A percentile compares a stretch with the other conserved stretches of the same genome.
phyloP scores from a whole-genome alignment of 2,113 vertebrate species.

The Syngnathus floridae region DNA sequence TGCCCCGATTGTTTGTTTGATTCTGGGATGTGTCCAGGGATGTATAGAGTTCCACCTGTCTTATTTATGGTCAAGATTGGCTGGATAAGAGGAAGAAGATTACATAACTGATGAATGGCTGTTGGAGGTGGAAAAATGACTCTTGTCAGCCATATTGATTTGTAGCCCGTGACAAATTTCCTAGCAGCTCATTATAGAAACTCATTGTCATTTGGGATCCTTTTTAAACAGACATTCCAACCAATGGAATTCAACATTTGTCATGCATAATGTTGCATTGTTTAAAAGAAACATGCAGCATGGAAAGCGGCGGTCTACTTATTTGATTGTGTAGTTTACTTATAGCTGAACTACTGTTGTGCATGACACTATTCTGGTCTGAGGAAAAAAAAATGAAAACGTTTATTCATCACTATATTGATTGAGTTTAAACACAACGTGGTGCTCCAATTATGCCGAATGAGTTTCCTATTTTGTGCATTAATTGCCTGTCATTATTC shows the following conservation, averaged over 20 bases:
- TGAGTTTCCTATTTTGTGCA: constrained; percentile 33
- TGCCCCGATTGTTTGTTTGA: too few relatives aligned
- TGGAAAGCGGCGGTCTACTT: background rate
- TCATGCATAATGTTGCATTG: background rate
- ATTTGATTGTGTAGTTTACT: background rate
- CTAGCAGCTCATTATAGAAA: constrained; percentile 19
- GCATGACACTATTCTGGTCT: background rate
- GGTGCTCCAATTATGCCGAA: constrained; percentile 10
- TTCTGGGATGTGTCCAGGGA: background rate
- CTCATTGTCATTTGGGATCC: constrained; percentile 22
- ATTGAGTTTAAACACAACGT: constrained; percentile 16
- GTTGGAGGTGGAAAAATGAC: constrained; percentile 28
- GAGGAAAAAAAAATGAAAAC: background rate
- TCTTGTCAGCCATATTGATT: constrained; percentile 42
- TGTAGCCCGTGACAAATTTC: constrained; percentile 34
- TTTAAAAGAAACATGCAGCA: background rate
- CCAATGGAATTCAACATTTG: constrained; percentile 2
- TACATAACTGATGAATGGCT: constrained; percentile 34
- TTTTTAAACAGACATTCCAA: constrained; percentile 18
- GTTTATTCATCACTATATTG: background rate
- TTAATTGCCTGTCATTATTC: constrained; percentile 38
- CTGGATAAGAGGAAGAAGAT: constrained; percentile 21
- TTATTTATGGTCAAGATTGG: constrained; percentile 45
- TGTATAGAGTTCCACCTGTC: constrained; percentile 21
- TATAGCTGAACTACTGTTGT: background rate